A percentile compares a stretch with the other conserved stretches of the same genome.
Conservation (phyloP, 1,140 invertebrate species). For the Pantala flavescens region DNA sequence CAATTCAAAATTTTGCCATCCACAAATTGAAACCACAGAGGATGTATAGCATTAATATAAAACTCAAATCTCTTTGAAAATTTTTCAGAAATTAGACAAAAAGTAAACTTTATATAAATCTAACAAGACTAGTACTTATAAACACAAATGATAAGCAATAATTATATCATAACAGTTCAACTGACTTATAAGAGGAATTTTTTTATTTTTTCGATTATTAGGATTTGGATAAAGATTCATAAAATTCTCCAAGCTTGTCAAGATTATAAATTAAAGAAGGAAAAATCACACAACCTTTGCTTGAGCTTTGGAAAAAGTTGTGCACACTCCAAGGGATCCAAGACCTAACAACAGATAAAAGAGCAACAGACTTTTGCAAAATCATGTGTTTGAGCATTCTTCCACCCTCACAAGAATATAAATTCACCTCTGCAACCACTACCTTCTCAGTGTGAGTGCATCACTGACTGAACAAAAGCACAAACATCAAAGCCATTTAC, state of each 20-base stretch:
- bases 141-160: neutral
- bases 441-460: too few relatives aligned
- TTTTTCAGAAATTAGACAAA: neutral
- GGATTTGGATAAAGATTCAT: neutral
- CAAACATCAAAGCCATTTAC: neutral
- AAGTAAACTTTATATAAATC: conserved; percentile 11
- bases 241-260: neutral
- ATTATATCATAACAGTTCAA: neutral
- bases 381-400: neutral
- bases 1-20: too few relatives aligned
- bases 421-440: too few relatives aligned
- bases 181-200: neutral
- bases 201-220: neutral
- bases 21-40: too few relatives aligned
- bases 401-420: too few relatives aligned
- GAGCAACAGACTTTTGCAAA: neutral
- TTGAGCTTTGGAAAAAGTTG: neutral
- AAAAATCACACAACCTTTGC: neutral
- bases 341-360: neutral
- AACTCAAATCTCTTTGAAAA: neutral
- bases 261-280: neutral
- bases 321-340: neutral
- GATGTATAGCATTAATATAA: neutral
- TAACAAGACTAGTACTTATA: conserved; percentile 7
- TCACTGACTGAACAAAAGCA: neutral